phyloP scores from a whole-genome alignment of 2,113 vertebrate species.

The Vidua macroura region DNA sequence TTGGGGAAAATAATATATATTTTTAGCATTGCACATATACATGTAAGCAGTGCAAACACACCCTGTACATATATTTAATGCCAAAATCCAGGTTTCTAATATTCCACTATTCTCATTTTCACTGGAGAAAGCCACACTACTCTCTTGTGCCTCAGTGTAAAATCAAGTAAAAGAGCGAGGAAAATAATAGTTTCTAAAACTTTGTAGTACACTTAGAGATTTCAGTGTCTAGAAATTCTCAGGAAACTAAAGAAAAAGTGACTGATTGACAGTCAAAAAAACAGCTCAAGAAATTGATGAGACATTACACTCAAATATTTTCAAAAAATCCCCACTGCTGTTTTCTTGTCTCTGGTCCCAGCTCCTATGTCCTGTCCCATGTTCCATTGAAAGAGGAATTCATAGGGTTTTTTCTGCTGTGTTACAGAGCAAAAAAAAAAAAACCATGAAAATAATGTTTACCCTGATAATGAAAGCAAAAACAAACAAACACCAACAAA shows the following conservation, averaged over 20 bases:
- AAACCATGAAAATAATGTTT: not conserved
- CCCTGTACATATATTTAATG: not conserved
- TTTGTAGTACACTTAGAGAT: not conserved
- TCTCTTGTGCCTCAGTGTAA: not conserved
- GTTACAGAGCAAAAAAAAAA: not conserved
- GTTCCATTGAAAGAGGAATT: not conserved
- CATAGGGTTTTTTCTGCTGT: not conserved
- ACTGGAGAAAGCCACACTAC: not conserved
- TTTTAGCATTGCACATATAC: not conserved
- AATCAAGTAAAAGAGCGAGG: not conserved
- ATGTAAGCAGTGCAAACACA: not conserved
- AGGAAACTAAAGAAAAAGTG: not conserved
- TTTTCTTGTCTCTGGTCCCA: not conserved
- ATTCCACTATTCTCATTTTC: not conserved
- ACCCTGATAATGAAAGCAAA: not conserved
- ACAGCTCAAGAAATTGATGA: not conserved
- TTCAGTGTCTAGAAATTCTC: not conserved
- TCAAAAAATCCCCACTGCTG: not conserved
- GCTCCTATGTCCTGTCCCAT: fast-evolving
- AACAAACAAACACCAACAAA: not conserved
- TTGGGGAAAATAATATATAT: not conserved
- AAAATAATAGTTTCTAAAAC: not conserved
- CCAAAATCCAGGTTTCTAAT: not conserved
- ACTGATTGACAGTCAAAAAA: not conserved
- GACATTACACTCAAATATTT: not conserved